phyloP scores from a whole-genome alignment of 1,140 invertebrate genomes.

The Pogonomyrmex barbatus region DNA sequence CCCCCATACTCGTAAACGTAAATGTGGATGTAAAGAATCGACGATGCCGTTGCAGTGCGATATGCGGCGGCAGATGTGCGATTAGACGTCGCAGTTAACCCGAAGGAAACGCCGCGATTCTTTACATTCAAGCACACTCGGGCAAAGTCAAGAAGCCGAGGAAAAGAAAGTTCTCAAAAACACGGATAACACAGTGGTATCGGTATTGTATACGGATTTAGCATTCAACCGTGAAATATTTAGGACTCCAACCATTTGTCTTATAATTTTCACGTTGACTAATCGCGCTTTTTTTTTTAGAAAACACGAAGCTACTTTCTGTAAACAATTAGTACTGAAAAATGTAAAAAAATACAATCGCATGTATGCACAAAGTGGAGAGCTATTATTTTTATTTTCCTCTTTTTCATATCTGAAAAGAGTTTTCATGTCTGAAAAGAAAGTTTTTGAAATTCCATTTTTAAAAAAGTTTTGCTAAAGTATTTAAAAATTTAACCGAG shows the following conservation, averaged over 20 bases:
- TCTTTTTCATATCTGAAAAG: background rate
- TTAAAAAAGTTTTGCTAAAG: too few species aligned
- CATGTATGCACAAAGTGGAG: background rate
- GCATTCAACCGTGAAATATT: background rate
- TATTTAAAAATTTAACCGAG: too few species aligned
- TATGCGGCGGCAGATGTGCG: slow-evolving; percentile 12
- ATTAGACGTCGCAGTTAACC: slow-evolving; percentile 7
- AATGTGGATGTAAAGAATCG: slow-evolving; percentile 22
- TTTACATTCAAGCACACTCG: background rate
- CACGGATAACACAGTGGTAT: background rate
- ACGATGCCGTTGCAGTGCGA: background rate
- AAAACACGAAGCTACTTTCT: background rate
- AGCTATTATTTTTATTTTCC: background rate
- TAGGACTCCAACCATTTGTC: background rate
- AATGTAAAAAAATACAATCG: background rate
- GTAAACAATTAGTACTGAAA: background rate
- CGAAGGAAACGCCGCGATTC: background rate
- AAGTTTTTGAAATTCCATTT: too few species aligned
- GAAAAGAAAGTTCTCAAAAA: background rate
- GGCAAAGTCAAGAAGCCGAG: background rate
- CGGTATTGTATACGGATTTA: background rate
- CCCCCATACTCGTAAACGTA: slow-evolving; percentile 27
- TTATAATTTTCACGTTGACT: background rate
- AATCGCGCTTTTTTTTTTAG: background rate
- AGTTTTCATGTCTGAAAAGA: too few species aligned